These are phyloP conservation scores for Hipposideros larvatus DNA, from an alignment of 2,797 vertebrate genomes.

Conservation along the genomic window DNA sequence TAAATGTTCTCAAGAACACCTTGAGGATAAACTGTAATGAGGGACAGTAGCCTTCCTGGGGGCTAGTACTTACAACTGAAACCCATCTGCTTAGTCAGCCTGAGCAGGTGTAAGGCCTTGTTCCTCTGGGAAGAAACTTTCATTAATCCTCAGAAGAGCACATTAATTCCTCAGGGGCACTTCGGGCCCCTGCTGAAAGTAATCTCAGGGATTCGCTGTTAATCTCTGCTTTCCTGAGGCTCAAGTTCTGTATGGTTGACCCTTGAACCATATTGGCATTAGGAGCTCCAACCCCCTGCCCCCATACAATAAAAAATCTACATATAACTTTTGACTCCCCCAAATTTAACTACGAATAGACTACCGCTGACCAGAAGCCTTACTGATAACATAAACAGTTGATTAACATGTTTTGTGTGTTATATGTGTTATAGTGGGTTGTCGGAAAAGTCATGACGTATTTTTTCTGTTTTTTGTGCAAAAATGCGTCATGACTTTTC, in stretches of 20 bases:
- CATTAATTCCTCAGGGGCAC: background rate
- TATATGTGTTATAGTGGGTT: background rate
- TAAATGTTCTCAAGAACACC: conserved; percentile 47
- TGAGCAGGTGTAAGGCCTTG: background rate
- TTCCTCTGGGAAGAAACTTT: conserved; percentile 20
- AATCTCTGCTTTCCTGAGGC: background rate
- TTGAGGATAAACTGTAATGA: background rate
- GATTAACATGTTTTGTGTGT: background rate
- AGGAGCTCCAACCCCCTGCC: background rate
- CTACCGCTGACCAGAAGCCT: background rate
- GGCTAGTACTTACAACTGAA: background rate
- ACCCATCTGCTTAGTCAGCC: background rate
- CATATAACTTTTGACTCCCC: background rate
- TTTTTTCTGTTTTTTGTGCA: no score
- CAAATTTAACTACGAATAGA: background rate
- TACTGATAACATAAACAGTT: background rate
- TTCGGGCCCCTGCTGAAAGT: background rate
- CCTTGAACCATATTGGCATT: background rate
- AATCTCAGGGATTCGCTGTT: background rate
- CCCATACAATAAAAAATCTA: background rate
- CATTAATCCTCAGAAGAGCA: conserved; percentile 1
- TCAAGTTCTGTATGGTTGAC: background rate
- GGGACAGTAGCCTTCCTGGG: background rate
- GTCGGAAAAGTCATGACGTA: no score
- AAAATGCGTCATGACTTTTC: no score